A percentile compares a stretch with the other conserved stretches of the same genome.
Conservation (phyloP, 2,113 vertebrate genomes). For the Centropristis striata region DNA sequence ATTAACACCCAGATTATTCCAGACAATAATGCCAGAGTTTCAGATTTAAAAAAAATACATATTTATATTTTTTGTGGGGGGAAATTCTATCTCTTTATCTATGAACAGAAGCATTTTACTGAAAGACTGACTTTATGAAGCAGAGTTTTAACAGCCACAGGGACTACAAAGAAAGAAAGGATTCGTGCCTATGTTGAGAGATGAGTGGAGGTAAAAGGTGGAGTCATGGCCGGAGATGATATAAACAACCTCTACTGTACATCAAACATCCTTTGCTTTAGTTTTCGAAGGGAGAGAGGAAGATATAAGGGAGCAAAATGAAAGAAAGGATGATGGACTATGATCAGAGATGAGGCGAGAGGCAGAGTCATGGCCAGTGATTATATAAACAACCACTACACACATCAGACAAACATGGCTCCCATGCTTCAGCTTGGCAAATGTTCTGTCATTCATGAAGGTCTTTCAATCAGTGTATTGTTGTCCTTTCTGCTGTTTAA, state of each 20-base stretch:
- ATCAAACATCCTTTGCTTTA: constrained; percentile 44
- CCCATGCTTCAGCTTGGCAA: constrained; percentile 18
- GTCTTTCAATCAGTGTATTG: neutral
- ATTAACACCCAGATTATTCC: neutral
- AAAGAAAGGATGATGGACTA: constrained; percentile 50
- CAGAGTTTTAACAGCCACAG: constrained; percentile 15
- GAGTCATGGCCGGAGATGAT: constrained; percentile 29
- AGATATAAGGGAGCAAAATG: constrained; percentile 31
- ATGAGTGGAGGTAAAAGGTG: constrained; percentile 28
- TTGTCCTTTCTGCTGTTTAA: constrained; percentile 3
- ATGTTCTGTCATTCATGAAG: constrained; percentile 10
- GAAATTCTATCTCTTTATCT: neutral
- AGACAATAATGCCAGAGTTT: neutral
- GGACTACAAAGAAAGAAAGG: constrained; percentile 7
- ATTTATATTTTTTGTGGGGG: neutral
- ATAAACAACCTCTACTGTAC: constrained; percentile 37
- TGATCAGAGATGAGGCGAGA: constrained; percentile 49
- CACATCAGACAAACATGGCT: neutral
- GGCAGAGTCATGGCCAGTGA: constrained; percentile 37
- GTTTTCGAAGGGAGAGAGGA: neutral
- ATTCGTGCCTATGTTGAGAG: constrained; percentile 15
- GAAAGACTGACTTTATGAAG: neutral
- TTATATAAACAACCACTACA: constrained; percentile 41
- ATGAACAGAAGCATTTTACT: neutral
- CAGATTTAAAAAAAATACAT: neutral